Conservation (phyloP, 2,888 invertebrate genomes). For the Eilema caniola region DNA sequence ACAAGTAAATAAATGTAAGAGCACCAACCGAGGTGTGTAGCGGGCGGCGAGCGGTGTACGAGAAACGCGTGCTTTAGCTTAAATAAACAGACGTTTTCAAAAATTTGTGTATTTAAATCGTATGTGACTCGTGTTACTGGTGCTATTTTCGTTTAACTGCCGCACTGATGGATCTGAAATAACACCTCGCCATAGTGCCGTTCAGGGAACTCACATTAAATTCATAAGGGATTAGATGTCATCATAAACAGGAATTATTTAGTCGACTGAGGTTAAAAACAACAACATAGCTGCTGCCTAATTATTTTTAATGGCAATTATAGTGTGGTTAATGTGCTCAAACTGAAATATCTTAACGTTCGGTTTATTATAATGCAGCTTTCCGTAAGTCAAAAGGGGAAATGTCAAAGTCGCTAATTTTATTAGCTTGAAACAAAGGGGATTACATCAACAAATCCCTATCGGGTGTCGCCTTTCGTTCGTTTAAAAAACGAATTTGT, state of each 20-base stretch:
- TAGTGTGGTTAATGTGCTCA: conserved; percentile 59
- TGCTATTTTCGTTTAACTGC: conserved; percentile 83
- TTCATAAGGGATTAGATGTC: conserved; percentile 86
- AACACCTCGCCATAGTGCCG: conserved; percentile 77
- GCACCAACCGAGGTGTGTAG: conserved; percentile 32
- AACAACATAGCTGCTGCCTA: conserved; percentile 70
- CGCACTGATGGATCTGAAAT: conserved; percentile 81
- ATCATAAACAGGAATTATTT: conserved; percentile 87
- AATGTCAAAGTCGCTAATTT: conserved; percentile 35
- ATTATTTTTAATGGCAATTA: conserved; percentile 70
- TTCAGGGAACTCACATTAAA: conserved; percentile 81
- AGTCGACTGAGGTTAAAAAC: conserved; percentile 84
- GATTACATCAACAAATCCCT: conserved; percentile 21
- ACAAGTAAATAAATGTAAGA: conserved; percentile 44
- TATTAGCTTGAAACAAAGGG: conserved; percentile 34
- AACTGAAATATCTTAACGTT: conserved; percentile 57
- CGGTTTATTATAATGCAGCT: conserved; percentile 45
- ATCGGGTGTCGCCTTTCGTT: background rate
- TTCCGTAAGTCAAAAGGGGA: conserved; percentile 51
- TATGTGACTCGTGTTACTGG: conserved; percentile 84
- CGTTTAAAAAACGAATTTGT: background rate
- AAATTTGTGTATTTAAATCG: conserved; percentile 86
- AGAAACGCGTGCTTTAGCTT: conserved; percentile 77
- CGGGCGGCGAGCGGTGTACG: conserved; percentile 28
- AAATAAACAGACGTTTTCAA: conserved; percentile 85